Evolutionary conservation across 2,888 invertebrate genomes (phyloP).

Genomic region (Oxyteleia sp.): DNA sequence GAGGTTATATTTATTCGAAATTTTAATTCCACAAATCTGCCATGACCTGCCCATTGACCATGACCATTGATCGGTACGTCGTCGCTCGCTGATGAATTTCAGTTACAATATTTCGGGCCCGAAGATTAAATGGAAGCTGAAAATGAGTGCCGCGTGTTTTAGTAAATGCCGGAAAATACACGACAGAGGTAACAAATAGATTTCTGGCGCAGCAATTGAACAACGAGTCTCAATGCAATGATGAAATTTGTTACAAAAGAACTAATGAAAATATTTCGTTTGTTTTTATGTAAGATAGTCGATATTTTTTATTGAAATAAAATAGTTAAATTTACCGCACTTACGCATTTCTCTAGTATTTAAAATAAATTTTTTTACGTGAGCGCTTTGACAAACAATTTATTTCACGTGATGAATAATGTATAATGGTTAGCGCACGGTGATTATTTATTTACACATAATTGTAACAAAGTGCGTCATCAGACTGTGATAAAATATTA

Average conservation of each 20-base stretch:
- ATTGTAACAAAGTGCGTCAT: no score
- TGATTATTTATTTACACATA: no score
- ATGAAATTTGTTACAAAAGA: slow-evolving; percentile 6
- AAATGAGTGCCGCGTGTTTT: slow-evolving; percentile 14
- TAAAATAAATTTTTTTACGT: no score
- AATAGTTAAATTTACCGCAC: no score
- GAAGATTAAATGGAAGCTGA: slow-evolving; percentile 21
- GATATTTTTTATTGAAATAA: no score
- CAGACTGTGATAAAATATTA: no score
- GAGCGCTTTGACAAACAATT: no score
- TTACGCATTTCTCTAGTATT: no score
- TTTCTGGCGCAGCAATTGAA: slow-evolving; percentile 14
- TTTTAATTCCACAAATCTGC: slow-evolving; percentile 23
- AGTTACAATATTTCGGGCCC: slow-evolving; percentile 38
- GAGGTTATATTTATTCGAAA: slow-evolving; percentile 23
- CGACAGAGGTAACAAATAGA: slow-evolving; percentile 6
- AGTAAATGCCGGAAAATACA: slow-evolving; percentile 19
- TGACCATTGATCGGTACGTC: slow-evolving; percentile 28
- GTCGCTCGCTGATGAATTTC: slow-evolving; percentile 27
- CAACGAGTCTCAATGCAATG: slow-evolving; percentile 10
- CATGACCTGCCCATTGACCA: slow-evolving; percentile 17
- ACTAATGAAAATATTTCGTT: slow-evolving; percentile 2
- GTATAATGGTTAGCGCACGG: no score
- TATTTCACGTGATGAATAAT: no score
- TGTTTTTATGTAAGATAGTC: no score